Base-by-base conservation (phyloP, 1,140 invertebrate genomes). In the Bacillus rossius region DNA sequence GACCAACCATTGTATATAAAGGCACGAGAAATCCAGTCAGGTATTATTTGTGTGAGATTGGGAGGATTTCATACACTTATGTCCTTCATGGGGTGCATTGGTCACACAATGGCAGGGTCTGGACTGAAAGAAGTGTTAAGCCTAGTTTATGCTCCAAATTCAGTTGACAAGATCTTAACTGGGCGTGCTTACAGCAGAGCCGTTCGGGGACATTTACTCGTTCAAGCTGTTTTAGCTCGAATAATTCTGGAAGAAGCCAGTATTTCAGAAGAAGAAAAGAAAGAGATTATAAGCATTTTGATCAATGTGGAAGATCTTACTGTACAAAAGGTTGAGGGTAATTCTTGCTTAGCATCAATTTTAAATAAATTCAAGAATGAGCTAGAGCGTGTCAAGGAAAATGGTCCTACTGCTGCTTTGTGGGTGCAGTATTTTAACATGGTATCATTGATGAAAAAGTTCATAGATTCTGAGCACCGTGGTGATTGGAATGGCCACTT, bases 401-500 rank as follows among this genome's bases (percentile, higher is more conserved):
- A 45, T 45, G 43, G 43, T 8, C 17, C 17, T 8, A 45, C 43
- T n/a, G 43, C 8, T 7, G 63, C 69, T 66, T 57, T 73, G 43
- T 73, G 72, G 68, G 60, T 71, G 17, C 70, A 72, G 64, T 73
- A 74, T 64, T 72, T 70, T 66, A 16, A 50, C 20, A 72, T 72
- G 71, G 66, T 70, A 22, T 67, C 65, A 3, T 60, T 70, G 58
- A 63, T 58, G 10, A 71, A 69, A 53, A 59, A 71, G 48, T 72
- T 71, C 58, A 20, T 73, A 57, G 61, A 58, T 67, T 67, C 69
- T 61, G 71, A 74, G 58, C 53, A 69, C 52, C 67, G 67, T 60
- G 71, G 70, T 23, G 62, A 75, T 67, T 75, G 71, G 73, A 42
- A 70, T 64, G 62, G 65, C 50, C 72, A 75, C 67, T 67, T 74